Evolutionary conservation across 1,140 invertebrate species (phyloP), one percentile per base, ranked within the genome.

Genomic region (Gonatopus flavifemur): DNA sequence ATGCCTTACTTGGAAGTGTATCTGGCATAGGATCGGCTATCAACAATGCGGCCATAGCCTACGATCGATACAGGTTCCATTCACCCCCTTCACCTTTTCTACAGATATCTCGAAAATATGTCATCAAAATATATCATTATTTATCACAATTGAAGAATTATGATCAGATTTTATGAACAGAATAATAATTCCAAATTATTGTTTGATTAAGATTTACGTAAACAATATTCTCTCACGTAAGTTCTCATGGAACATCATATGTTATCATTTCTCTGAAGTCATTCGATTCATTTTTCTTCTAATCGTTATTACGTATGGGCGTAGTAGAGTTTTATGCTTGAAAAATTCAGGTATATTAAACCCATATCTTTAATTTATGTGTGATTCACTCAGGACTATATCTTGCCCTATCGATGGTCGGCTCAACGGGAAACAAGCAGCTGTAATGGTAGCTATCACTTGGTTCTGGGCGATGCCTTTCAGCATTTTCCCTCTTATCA

Each of bases 381-480:
- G n/a, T 32, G n/a, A n/a, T n/a, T n/a, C n/a, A n/a, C 36, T 21
- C 61, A 86, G 85, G 57, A 89, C 87, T 1, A 89, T 90, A 50
- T 86, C 87, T 2, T 86, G 84, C 64, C 88, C 88, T 1, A 83
- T 89, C 49, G 87, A 88, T 64, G 87, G 87, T 19, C 81, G 86
- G 47, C 72, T 89, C 21, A 86, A 82, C 61, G 80, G 77, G 35
- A 81, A 84, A 30, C 85, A 88, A 66, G 86, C 87, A 4, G 64
- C 78, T 1, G 62, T 86, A 1, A 77, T 88, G 6, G 80, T 87
- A 22, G 65, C 80, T 0, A 78, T 86, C 44, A 87, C 86, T 10
- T 89, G 87, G 87, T 66, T 86, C 30, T 89, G 87, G 84, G 79
- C 86, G 1, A 59, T 84, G 36, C 87, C 87, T 0, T 90, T 89